Conservation (phyloP, 2,888 invertebrate genomes). For the Perdita meconis region DNA sequence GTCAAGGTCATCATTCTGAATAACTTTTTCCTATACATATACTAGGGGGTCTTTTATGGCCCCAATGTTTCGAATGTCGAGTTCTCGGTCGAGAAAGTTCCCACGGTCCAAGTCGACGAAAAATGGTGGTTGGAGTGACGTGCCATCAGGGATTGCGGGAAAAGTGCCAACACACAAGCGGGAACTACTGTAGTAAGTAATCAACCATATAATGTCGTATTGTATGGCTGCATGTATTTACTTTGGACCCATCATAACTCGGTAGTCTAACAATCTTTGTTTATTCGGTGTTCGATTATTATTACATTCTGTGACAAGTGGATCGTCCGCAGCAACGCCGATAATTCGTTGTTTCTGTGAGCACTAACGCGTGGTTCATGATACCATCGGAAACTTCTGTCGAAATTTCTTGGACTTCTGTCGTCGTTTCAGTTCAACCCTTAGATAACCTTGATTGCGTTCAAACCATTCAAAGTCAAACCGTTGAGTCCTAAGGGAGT, state of each 20-base stretch:
- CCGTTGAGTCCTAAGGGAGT: slow-evolving; percentile 52
- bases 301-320: slow-evolving; percentile 62
- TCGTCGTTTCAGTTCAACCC: background rate
- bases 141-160: too few species aligned
- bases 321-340: slow-evolving; percentile 30
- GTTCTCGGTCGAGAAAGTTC: too few species aligned
- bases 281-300: slow-evolving; percentile 49
- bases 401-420: slow-evolving; percentile 8
- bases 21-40: too few species aligned
- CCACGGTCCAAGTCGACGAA: too few species aligned
- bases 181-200: too few species aligned
- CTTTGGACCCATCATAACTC: background rate
- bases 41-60: too few species aligned
- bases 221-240: too few species aligned
- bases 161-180: too few species aligned
- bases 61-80: too few species aligned
- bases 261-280: slow-evolving; percentile 38
- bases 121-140: too few species aligned
- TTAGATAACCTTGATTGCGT: slow-evolving; percentile 61
- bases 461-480: slow-evolving; percentile 55
- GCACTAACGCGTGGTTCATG: slow-evolving; percentile 11
- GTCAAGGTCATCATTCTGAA: too few species aligned
- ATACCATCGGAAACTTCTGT: background rate
- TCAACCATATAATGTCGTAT: too few species aligned
- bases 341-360: slow-evolving; percentile 19